Evolutionary conservation across 2,888 invertebrate genomes (phyloP).

Genomic region (Galerucella pusilla): DNA sequence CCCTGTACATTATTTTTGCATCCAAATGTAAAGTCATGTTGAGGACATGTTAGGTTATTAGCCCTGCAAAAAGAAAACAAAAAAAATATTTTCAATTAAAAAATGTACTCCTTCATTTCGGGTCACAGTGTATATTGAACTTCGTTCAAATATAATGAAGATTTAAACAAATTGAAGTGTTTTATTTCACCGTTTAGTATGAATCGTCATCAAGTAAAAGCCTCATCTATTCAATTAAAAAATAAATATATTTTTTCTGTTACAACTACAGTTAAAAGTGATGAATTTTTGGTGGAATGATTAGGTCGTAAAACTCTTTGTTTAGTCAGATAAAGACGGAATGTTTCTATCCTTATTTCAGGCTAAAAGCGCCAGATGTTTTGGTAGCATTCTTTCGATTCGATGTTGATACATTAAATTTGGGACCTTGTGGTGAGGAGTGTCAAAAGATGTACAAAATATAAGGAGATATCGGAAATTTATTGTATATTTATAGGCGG

Average conservation of each 20-base stretch:
- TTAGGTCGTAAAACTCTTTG: neutral
- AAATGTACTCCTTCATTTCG: no score
- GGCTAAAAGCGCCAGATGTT: slow-evolving; percentile 12
- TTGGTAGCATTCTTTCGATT: slow-evolving; percentile 9
- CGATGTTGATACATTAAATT: neutral
- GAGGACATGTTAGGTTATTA: no score
- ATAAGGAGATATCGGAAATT: slow-evolving; percentile 5
- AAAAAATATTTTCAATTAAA: no score
- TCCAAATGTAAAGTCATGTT: no score
- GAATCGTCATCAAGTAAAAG: no score
- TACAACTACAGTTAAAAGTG: neutral
- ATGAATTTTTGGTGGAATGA: slow-evolving; percentile 10
- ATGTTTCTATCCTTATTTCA: slow-evolving; percentile 12
- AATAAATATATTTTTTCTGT: neutral
- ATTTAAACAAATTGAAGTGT: no score
- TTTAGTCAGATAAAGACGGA: neutral
- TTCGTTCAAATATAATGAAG: no score
- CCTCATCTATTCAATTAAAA: neutral
- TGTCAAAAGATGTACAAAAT: slow-evolving; percentile 17
- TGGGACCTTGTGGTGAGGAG: slow-evolving; percentile 11
- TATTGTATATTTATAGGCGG: neutral
- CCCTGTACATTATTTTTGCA: no score
- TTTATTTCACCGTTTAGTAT: no score
- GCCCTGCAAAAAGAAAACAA: no score
- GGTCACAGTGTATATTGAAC: no score